These are phyloP conservation scores for Poeciliopsis retropinna DNA, from an alignment of 2,113 vertebrate genomes.

Conservation along the genomic window DNA sequence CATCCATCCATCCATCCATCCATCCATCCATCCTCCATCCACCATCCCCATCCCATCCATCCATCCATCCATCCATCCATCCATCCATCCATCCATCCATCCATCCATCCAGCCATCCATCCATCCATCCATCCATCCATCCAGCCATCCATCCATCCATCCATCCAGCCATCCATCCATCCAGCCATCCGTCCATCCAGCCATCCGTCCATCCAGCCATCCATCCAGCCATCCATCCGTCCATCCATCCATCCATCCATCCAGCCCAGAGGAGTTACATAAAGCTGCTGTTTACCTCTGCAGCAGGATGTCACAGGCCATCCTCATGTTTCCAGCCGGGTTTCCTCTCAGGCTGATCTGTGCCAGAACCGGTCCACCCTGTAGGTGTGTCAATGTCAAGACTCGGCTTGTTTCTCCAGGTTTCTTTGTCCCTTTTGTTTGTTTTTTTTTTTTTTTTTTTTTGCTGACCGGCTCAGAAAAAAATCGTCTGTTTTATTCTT, in stretches of 20 bases:
- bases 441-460: slow-evolving; percentile 2
- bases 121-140: too few relatives aligned
- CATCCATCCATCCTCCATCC: too few relatives aligned
- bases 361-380: slow-evolving; percentile 30
- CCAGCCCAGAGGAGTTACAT: slow-evolving; percentile 34
- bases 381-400: slow-evolving; percentile 7
- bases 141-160: too few relatives aligned
- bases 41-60: too few relatives aligned
- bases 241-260: not conserved
- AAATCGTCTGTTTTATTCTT: slow-evolving; percentile 1
- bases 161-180: too few relatives aligned
- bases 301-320: slow-evolving; percentile 89
- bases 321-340: slow-evolving; percentile 71
- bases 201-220: too few relatives aligned
- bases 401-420: slow-evolving; percentile 19
- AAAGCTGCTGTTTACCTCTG: slow-evolving; percentile 83
- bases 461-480: not conserved
- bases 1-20: too few relatives aligned
- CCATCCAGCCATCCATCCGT: too few relatives aligned
- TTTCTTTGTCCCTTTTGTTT: slow-evolving; percentile 5
- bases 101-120: too few relatives aligned
- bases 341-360: slow-evolving; percentile 36
- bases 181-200: too few relatives aligned
- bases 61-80: too few relatives aligned
- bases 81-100: too few relatives aligned